Base-by-base conservation (phyloP, 2,888 invertebrate species). In the Nineta flava region DNA sequence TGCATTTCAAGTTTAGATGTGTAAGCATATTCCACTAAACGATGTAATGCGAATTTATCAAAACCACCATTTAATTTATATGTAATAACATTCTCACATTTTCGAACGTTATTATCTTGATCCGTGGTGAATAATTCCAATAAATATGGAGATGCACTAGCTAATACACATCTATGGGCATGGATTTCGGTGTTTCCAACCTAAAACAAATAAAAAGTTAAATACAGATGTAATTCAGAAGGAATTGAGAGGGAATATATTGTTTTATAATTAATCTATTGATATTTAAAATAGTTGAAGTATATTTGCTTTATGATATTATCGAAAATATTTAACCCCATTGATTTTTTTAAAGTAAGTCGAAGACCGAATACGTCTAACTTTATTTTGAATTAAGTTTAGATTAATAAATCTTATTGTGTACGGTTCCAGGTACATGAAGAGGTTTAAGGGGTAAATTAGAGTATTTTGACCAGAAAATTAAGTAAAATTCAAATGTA, bases 21-120 rank as follows among this genome's bases (percentile, higher is more conserved):
- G 69, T 91, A 92, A 46, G 84, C 84, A 69, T 83, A 91, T 62
- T 87, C 83, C 45, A 91, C 77, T 43, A 91, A 73, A 54, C 79
- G 76, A 57, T 82, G 79, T 60, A 91, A 72, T 46, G 86, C 82
- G 44, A 72, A 74, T 57, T 72, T 76, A 58, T 82, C 80, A 53
- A 81, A 69, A 40, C 76, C 75, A 13, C 76, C 77, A 60, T 76
- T 77, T 55, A 83, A 64, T 60, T 77, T 77, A 63, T 77, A 79
- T 9, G 73, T 74, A 48, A 75, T 65, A 46, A 69, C 63, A 57
- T 71, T 73, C 56, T 72, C 72, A 44, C 55, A 63, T 57, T 65
- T 61, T 52, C 64, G 66, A 63, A 58, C 64, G 59, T 51, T 48
- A 31, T 45, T 52, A 50, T 75, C 74, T 55, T 72, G 70, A 56